phyloP scores from a whole-genome alignment of 2,113 vertebrate genomes.

The Ariopsis seemanni region DNA sequence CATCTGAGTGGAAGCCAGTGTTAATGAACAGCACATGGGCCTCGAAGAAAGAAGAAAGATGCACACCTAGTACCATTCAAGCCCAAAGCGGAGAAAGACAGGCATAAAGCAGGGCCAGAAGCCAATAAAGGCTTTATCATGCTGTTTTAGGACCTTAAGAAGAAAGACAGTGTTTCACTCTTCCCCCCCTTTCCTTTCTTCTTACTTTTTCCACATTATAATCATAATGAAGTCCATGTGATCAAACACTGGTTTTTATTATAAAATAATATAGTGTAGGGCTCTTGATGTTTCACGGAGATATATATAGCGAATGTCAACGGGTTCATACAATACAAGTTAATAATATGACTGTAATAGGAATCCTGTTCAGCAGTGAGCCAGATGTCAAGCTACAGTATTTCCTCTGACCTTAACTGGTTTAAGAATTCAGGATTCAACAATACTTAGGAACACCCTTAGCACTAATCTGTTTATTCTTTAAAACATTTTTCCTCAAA shows the following conservation, averaged over 20 bases:
- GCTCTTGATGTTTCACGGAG: background rate
- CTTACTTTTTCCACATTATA: background rate
- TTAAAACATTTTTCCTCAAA: background rate
- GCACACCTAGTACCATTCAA: constrained; percentile 22
- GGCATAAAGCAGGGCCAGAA: constrained; percentile 1
- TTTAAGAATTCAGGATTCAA: background rate
- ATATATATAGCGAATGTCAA: background rate
- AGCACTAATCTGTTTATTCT: background rate
- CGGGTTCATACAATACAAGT: background rate
- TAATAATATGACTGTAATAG: background rate
- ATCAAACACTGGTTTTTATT: background rate
- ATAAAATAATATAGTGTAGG: background rate
- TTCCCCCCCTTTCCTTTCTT: background rate
- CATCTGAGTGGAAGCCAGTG: constrained; percentile 36
- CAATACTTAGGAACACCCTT: background rate
- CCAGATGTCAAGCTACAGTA: background rate
- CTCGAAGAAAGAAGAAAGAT: background rate
- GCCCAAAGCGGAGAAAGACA: background rate
- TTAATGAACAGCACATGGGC: constrained; percentile 42
- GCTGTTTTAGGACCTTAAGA: background rate
- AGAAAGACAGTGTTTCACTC: background rate
- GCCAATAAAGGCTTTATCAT: background rate
- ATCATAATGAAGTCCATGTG: background rate
- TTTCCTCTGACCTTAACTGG: background rate
- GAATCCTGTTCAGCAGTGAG: background rate